These are phyloP conservation scores for Stylophora pistillata DNA, from an alignment of 64 coral and sea anemone genomes.

Conservation along the genomic window DNA sequence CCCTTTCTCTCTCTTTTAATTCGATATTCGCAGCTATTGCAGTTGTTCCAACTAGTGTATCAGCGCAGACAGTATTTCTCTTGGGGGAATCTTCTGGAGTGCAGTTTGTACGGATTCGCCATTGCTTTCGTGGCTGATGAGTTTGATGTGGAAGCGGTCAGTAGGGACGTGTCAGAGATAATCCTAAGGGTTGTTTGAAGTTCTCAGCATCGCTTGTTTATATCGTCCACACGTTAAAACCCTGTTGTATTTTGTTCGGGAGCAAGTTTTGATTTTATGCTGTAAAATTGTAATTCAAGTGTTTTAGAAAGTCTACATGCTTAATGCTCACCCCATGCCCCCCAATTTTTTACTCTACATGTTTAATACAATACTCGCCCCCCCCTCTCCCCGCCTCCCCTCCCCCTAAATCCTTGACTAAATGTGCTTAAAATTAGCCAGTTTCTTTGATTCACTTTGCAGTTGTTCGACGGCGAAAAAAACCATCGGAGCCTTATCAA, in stretches of 20 bases:
- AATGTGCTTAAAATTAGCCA: not conserved
- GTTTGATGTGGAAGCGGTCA: constrained; percentile 31
- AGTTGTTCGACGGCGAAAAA: constrained; percentile 67
- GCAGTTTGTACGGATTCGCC: constrained; percentile 63
- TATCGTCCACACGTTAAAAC: no score
- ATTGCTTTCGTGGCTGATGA: constrained; percentile 74
- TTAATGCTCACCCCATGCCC: no score
- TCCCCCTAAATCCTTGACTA: no score
- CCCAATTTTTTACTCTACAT: no score
- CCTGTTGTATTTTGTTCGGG: no score
- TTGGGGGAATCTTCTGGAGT: constrained; percentile 83
- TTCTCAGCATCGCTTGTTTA: no score
- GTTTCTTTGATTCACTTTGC: not conserved
- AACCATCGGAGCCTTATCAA: constrained; percentile 75
- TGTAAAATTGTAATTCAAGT: no score
- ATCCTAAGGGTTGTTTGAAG: no score
- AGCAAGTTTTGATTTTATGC: no score
- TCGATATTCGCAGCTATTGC: not conserved
- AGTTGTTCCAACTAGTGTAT: constrained; percentile 86
- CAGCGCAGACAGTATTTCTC: constrained; percentile 65
- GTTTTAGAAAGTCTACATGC: no score
- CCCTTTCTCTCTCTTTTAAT: not conserved
- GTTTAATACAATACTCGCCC: no score
- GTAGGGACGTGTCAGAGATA: not conserved
- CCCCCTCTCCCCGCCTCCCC: no score